phyloP scores from a whole-genome alignment of 1,140 invertebrate genomes.

The Cotesia vestalis region DNA sequence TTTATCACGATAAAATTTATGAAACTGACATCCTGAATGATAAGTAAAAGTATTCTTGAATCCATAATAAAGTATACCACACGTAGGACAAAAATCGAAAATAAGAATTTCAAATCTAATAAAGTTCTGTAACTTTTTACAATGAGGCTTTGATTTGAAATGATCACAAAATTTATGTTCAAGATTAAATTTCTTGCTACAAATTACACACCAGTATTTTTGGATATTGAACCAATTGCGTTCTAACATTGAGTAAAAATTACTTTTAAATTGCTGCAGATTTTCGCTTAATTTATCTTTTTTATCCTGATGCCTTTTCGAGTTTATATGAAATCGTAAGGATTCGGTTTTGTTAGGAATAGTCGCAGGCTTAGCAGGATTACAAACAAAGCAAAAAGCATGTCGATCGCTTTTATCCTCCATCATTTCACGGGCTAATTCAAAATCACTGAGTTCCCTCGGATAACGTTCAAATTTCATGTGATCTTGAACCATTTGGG shows the following conservation, averaged over 20 bases:
- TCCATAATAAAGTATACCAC: constrained; percentile 44
- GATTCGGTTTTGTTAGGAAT: not conserved
- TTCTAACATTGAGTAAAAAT: not conserved
- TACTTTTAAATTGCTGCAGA: not conserved
- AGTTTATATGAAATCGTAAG: constrained; percentile 14
- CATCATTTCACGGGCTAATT: not conserved
- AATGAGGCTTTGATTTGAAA: constrained; percentile 23
- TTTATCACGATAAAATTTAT: constrained; percentile 38
- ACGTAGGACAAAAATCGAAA: constrained; percentile 47
- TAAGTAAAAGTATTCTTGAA: constrained; percentile 30
- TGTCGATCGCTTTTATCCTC: not conserved
- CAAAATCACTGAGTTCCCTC: not conserved
- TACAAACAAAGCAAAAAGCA: not conserved
- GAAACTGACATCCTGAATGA: constrained; percentile 41
- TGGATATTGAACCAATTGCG: constrained; percentile 41
- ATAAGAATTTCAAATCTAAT: not conserved
- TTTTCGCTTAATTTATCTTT: not conserved
- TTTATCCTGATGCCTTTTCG: constrained; percentile 2
- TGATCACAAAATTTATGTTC: constrained; percentile 48
- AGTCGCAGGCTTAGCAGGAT: too few relatives aligned
- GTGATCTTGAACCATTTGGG: not conserved
- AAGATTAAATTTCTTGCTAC: constrained; percentile 27
- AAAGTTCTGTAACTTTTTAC: constrained; percentile 11
- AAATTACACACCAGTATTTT: constrained; percentile 47
- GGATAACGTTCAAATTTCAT: not conserved